A percentile compares a stretch with the other conserved stretches of the same genome.
Evolutionary conservation across 2,113 vertebrate genomes (phyloP).

Genomic region (Anas platyrhynchos): DNA sequence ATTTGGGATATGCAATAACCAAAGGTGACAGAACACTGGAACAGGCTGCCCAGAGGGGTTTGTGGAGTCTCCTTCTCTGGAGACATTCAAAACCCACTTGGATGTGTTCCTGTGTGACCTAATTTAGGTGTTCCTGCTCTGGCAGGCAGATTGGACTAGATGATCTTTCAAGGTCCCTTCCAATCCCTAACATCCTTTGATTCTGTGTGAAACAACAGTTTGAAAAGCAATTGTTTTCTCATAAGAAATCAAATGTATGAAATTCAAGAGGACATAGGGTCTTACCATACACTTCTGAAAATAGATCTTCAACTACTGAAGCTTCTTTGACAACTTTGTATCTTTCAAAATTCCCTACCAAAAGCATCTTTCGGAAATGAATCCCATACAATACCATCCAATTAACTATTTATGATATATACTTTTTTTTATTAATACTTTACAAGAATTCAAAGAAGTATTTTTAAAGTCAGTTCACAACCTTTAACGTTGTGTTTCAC

Average conservation of each 20-base stretch:
- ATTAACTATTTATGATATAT: neutral
- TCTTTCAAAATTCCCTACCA: neutral
- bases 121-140: too few relatives aligned
- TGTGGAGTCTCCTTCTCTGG: too few relatives aligned
- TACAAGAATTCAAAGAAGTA: fast-evolving
- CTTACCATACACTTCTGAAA: neutral
- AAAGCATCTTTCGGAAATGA: neutral
- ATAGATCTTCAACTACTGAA: neutral
- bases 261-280: neutral
- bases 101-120: too few relatives aligned
- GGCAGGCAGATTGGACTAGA: too few relatives aligned
- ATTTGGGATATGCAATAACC: neutral
- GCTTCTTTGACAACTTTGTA: neutral
- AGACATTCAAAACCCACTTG: too few relatives aligned
- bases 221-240: neutral
- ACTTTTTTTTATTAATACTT: neutral
- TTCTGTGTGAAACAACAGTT: neutral
- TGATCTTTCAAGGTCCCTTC: too few relatives aligned
- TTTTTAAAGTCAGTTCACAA: neutral
- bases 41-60: too few relatives aligned
- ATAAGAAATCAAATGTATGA: neutral
- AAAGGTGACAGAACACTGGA: too few relatives aligned
- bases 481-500: neutral
- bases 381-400: neutral
- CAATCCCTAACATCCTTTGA: too few relatives aligned